Percentiles rank a stretch among this genome's conserved stretches.
Evolutionary conservation across 2,113 vertebrate species (phyloP).

Genomic region (Corythaixoides concolor): DNA sequence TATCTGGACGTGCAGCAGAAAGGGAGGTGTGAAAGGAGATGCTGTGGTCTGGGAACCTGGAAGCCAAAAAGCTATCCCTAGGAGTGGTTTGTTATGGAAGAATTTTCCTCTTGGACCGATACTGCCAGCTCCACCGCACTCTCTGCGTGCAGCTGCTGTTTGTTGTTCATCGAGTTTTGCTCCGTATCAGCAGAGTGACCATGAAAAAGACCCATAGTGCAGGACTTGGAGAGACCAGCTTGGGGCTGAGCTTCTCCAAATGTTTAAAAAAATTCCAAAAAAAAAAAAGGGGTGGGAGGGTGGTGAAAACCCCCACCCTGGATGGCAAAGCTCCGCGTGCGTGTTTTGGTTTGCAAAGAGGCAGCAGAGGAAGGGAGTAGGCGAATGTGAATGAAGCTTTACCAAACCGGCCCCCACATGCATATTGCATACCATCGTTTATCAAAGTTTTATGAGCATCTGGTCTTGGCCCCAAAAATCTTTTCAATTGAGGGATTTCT

Average conservation of each 20-base stretch:
- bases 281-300: not conserved
- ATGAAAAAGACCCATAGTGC: not conserved
- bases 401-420: constrained; percentile 16
- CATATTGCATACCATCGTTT: constrained; percentile 29
- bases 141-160: not conserved
- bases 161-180: not conserved
- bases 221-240: not conserved
- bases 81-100: not conserved
- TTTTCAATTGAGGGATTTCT: not conserved
- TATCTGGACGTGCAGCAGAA: not conserved
- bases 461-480: constrained; percentile 61
- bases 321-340: not conserved
- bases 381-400: constrained; percentile 1
- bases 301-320: not conserved
- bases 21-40: not conserved
- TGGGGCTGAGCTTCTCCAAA: not conserved
- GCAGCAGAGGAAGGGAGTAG: constrained; percentile 45
- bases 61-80: not conserved
- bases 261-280: not conserved
- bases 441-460: constrained; percentile 58
- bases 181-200: not conserved
- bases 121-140: not conserved
- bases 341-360: constrained; percentile 27
- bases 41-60: not conserved
- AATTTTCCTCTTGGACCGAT: not conserved